Evolutionary conservation across 92 coral and sea anemone genomes (phyloP).

Genomic region (Epizoanthus rinbou): DNA sequence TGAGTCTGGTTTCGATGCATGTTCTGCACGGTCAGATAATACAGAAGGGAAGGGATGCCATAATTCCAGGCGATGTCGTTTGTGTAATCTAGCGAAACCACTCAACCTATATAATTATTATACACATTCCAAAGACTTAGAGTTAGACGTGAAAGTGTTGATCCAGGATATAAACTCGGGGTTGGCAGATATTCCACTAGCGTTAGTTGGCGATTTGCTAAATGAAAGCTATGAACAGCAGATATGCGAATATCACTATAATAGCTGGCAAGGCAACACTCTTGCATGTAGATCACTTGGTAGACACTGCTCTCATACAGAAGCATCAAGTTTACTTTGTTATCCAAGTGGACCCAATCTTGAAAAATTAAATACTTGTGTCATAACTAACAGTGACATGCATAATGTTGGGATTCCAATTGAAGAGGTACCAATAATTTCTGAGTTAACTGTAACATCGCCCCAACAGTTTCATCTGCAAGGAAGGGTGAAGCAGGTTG

Average conservation of each 20-base stretch:
- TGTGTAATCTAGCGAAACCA: neutral
- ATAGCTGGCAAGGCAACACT: constrained; percentile 75
- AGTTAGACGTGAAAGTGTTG: neutral
- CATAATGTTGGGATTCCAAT: neutral
- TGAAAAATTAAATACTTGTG: constrained; percentile 60
- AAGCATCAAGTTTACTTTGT: constrained; percentile 46
- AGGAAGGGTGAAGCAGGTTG: constrained; percentile 70
- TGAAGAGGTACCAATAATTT: neutral
- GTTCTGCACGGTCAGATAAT: neutral
- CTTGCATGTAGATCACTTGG: constrained; percentile 50
- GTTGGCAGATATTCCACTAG: constrained; percentile 65
- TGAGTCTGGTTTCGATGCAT: neutral
- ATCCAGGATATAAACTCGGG: constrained; percentile 31
- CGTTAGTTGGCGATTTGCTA: constrained; percentile 53
- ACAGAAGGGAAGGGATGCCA: neutral
- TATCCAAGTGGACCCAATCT: constrained; percentile 72
- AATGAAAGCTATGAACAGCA: constrained; percentile 70
- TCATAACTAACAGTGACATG: constrained; percentile 5
- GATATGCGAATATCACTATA: constrained; percentile 46
- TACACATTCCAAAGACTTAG: too few relatives aligned
- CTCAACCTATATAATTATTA: too few relatives aligned
- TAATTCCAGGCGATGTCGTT: neutral
- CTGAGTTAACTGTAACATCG: constrained; percentile 14
- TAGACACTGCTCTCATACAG: neutral
- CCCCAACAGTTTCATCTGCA: constrained; percentile 53